Base-by-base conservation (phyloP, 1,140 invertebrate species). In the Trachymyrmex septentrionalis region DNA sequence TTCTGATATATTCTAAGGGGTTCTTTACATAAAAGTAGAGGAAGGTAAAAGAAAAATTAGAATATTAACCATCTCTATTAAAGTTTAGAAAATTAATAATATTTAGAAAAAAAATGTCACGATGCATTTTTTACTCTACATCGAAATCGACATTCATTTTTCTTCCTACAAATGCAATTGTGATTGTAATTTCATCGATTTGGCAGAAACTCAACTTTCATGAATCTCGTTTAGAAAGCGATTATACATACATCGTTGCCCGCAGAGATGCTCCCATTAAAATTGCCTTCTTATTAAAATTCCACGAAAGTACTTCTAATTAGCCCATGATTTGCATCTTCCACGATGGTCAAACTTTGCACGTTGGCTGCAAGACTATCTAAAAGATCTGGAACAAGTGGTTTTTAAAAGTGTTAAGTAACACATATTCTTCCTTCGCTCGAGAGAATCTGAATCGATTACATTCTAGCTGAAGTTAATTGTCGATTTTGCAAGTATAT, bases 201-300 rank as follows among this genome's bases (percentile, higher is more conserved):
- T 72, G 21, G 34, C 34, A 14, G n/a, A 14, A 69, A 21, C 10
- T 24, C n/a, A 5, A 66, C 34, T 53, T 19, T 55, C 10, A 16
- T 19, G 24, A 73, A 72, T 72, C 9, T 72, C 48, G 10, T 53
- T 57, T 57, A 30, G 30, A 75, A 57, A 75, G 12, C 48, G 27
- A 57, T 34, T 57, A 34, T 34, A 55, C 14, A 34, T 34, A 55
- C 14, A 50, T 38, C 27, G n/a, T 75, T 75, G 57, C 34, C n/a
- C 5, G 19, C 19, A 5, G 5, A 57, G 71, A 3, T 57, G 3
- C 19, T 7, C 6, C n/a, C 48, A 16, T 73, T 57, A 34, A 75
- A 72, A 72, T 27, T 72, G 38, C 16, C 50, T 44, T 71, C 21
- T 72, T 24, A 24, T 75, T 75, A 57, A 75, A 75, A 75, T 75